phyloP scores from a whole-genome alignment of 2,888 invertebrate species.

The Koerneria pararmatus region DNA sequence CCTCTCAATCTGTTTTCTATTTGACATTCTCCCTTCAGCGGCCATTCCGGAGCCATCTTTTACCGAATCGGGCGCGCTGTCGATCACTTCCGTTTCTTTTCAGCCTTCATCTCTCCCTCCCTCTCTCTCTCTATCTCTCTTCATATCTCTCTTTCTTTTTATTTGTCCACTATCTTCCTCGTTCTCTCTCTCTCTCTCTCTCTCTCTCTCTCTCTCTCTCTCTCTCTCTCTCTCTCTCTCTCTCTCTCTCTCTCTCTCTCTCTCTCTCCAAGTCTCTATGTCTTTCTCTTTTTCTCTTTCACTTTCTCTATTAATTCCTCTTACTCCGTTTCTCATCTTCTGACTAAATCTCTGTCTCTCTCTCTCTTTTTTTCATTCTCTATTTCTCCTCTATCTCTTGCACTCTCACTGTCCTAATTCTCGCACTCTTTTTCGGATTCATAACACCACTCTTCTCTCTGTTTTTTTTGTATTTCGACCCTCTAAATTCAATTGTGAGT shows the following conservation, averaged over 20 bases:
- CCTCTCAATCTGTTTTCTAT: no score
- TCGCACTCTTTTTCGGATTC: not conserved
- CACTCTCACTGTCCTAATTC: not conserved
- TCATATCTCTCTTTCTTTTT: slow-evolving; percentile 9
- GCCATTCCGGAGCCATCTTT: not conserved
- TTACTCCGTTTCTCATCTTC: slow-evolving; percentile 4
- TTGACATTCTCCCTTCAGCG: not conserved
- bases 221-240: not conserved
- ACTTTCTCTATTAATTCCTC: slow-evolving; percentile 14
- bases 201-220: slow-evolving; percentile 5
- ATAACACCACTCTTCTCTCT: not conserved
- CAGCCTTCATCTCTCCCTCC: not conserved
- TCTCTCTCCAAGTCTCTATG: not conserved
- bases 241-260: not conserved
- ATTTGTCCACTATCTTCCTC: slow-evolving; percentile 17
- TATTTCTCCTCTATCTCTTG: not conserved
- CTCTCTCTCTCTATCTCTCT: not conserved
- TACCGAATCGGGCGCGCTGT: not conserved
- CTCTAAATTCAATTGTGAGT: no score
- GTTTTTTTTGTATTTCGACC: not conserved
- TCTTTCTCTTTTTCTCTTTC: not conserved
- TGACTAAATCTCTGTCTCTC: not conserved
- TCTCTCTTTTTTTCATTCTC: not conserved
- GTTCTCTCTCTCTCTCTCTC: slow-evolving; percentile 7
- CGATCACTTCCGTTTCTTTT: not conserved